Evolutionary conservation across 2,797 vertebrate species (phyloP).

Genomic region (Brotula barbata): DNA sequence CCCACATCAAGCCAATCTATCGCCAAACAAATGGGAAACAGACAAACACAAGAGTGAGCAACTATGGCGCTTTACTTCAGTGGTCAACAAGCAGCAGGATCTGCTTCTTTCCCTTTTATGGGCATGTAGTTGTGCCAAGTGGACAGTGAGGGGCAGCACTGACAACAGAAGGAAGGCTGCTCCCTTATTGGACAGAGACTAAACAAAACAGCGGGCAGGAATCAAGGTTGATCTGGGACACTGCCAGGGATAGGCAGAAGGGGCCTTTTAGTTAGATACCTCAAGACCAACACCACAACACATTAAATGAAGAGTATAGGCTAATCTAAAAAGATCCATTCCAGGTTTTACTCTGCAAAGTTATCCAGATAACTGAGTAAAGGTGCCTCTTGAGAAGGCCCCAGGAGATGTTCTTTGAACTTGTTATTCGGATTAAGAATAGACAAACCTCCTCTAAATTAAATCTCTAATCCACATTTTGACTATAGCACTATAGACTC

Average conservation of each 20-base stretch:
- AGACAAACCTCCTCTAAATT: not conserved
- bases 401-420: not conserved
- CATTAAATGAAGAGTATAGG: no score
- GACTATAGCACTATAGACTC: no score
- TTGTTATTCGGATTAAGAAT: not conserved
- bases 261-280: no score
- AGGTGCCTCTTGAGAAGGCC: no score
- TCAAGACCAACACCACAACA: no score
- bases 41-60: constrained; percentile 8
- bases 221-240: constrained; percentile 12
- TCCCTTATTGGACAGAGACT: constrained; percentile 19
- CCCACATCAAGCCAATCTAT: not conserved
- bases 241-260: not conserved
- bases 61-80: constrained; percentile 17
- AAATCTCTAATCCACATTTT: not conserved
- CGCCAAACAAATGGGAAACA: not conserved
- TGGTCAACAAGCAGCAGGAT: constrained; percentile 4
- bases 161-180: constrained; percentile 33
- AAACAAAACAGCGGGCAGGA: not conserved
- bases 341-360: no score
- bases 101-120: constrained; percentile 60
- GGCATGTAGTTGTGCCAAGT: constrained; percentile 48
- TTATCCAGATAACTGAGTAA: no score
- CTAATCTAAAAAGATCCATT: no score
- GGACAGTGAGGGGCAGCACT: constrained; percentile 64